Base-by-base conservation (phyloP, 2,797 vertebrate genomes). In the Adrianichthys oophorus region DNA sequence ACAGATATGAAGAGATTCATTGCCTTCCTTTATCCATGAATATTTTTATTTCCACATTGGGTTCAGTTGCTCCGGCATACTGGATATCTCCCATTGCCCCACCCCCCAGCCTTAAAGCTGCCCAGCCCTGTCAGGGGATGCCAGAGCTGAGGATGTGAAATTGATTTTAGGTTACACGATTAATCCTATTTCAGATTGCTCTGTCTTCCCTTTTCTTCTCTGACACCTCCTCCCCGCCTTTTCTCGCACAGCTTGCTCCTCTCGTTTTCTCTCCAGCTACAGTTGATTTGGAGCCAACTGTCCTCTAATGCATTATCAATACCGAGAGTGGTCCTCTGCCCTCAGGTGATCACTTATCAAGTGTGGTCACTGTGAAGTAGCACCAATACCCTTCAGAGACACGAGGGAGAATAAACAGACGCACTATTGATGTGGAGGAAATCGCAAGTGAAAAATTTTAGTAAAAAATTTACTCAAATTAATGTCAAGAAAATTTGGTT, bases 161-260 rank as follows among this genome's bases (percentile, higher is more conserved):
- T 87, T 79, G 82, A 88, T 87, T 88, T 86, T 61, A 77, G 61
- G 71, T 82, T 74, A 79, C 69, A 52, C 37, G 68, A 81, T 85
- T 85, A 85, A 83, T 88, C 79, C 41, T 72, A 65, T 72, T 78
- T 72, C 67, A 61, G 59, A 48, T 63, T 69, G 65, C 41, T 53
- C 45, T 45, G n/a, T 43, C 59, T 58, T 42, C 52, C 45, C 41
- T 26, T 42, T 5, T 55, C 55, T 59, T 58, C n/a, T 15, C 41
- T 32, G 5, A 42, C 41, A 15, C 40, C 26, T 10, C 37, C 59
- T 46, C 5, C 37, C 44, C 14, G 24, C 48, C 43, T 52, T 41
- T 6, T 13, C 32, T 51, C 65, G 1, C 54, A 23, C 58, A 32
- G 45, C 68, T 69, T 64, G 16, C 65, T 54, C 32, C 49, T 62